A percentile compares a stretch with the other conserved stretches of the same genome.
phyloP scores from a whole-genome alignment of 2,797 vertebrate species.

The Alca torda region DNA sequence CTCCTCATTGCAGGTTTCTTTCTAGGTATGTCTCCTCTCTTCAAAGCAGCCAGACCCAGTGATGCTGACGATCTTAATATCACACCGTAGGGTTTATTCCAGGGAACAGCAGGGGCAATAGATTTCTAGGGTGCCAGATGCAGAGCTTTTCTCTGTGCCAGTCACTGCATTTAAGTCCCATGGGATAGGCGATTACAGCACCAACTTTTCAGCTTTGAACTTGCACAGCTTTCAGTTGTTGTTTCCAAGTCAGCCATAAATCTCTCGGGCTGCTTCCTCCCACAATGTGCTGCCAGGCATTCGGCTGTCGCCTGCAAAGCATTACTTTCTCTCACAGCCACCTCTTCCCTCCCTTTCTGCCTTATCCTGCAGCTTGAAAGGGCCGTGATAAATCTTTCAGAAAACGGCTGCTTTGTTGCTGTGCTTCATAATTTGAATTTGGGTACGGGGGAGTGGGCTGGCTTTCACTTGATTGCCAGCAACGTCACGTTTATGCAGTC shows the following conservation, averaged over 20 bases:
- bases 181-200: neutral
- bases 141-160: neutral
- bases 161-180: neutral
- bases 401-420: neutral
- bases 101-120: neutral
- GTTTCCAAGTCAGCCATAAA: slow-evolving; percentile 39
- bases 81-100: neutral
- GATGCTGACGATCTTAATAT: neutral
- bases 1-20: neutral
- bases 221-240: slow-evolving; percentile 8
- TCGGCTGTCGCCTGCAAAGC: neutral
- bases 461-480: neutral
- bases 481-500: neutral
- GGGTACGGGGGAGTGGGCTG: neutral
- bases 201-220: slow-evolving; percentile 4
- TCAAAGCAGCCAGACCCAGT: neutral
- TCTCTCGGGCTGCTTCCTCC: slow-evolving; percentile 4
- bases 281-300: neutral
- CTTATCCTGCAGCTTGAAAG: neutral
- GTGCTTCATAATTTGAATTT: neutral
- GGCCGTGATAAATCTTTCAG: neutral
- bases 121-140: slow-evolving; percentile 22
- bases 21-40: neutral
- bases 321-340: neutral
- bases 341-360: neutral